These are phyloP conservation scores for Meandrina meandrites DNA, from an alignment of 92 coral and sea anemone species.

Conservation along the genomic window DNA sequence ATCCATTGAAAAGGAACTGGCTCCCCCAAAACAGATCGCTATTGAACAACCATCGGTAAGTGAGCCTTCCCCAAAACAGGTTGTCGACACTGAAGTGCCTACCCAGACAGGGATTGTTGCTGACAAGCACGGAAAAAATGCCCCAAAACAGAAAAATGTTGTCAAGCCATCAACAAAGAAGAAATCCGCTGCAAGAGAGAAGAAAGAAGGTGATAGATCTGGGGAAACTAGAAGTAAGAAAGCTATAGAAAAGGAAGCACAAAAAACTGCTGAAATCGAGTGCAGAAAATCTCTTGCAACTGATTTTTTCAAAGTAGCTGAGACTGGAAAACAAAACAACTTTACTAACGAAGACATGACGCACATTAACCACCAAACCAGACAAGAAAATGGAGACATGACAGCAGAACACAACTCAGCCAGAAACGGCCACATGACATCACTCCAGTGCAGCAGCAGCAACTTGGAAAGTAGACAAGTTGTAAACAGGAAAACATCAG, in stretches of 20 bases:
- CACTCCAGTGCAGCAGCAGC: background rate
- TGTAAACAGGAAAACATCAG: background rate
- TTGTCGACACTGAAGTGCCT: too few relatives aligned
- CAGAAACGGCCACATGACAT: background rate
- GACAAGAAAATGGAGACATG: background rate
- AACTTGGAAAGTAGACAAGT: slow-evolving; percentile 13
- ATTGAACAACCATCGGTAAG: background rate
- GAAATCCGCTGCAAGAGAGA: background rate
- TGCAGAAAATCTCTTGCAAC: slow-evolving; percentile 15
- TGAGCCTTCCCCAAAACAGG: background rate
- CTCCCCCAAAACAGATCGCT: background rate
- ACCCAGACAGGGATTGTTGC: background rate
- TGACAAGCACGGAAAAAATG: slow-evolving; percentile 3
- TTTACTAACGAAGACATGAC: background rate
- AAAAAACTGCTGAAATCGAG: background rate
- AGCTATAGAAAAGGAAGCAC: background rate
- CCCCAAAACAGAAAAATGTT: background rate
- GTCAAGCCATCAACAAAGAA: background rate
- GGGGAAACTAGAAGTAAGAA: background rate
- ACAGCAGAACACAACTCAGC: background rate
- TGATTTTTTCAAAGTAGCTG: background rate
- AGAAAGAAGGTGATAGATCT: background rate
- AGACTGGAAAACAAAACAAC: background rate
- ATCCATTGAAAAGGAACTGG: background rate
- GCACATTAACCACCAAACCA: too few relatives aligned